Evolutionary conservation across 2,113 vertebrate species (phyloP).

Genomic region (Eublepharis macularius): DNA sequence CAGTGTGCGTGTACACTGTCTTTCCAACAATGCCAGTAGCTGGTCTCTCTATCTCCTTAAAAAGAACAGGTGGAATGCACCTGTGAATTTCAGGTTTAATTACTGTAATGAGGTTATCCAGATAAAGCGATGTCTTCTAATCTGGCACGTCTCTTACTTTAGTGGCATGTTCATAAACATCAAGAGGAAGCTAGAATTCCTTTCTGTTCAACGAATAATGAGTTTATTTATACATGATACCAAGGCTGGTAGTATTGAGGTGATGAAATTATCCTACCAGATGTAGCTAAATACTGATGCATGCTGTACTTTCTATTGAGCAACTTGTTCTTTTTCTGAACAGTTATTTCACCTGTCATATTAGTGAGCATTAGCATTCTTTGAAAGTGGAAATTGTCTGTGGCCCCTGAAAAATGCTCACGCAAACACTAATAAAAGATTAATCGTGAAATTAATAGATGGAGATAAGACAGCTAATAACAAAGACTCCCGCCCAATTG

Average conservation of each 20-base stretch:
- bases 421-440: not conserved
- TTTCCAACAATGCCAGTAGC: not conserved
- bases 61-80: constrained; percentile 54
- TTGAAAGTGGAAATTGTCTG: not conserved
- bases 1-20: not conserved
- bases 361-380: constrained; percentile 4
- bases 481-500: not conserved
- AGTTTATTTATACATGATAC: constrained; percentile 16
- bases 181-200: constrained; percentile 46
- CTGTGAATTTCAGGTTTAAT: constrained; percentile 66
- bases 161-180: constrained; percentile 52
- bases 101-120: constrained; percentile 63
- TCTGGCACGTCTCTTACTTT: constrained; percentile 57
- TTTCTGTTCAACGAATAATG: constrained; percentile 53
- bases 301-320: not conserved
- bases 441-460: not conserved
- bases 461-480: not conserved
- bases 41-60: constrained; percentile 38
- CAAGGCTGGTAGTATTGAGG: not conserved
- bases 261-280: not conserved
- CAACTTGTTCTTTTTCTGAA: not conserved
- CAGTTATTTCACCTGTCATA: not conserved
- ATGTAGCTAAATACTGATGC: not conserved
- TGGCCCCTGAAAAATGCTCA: not conserved
- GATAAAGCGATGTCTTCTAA: constrained; percentile 67